Percentiles rank a stretch among this genome's conserved stretches.
These are phyloP conservation scores for Cephalotes varians DNA, from an alignment of 2,888 invertebrate genomes.

Conservation along the genomic window DNA sequence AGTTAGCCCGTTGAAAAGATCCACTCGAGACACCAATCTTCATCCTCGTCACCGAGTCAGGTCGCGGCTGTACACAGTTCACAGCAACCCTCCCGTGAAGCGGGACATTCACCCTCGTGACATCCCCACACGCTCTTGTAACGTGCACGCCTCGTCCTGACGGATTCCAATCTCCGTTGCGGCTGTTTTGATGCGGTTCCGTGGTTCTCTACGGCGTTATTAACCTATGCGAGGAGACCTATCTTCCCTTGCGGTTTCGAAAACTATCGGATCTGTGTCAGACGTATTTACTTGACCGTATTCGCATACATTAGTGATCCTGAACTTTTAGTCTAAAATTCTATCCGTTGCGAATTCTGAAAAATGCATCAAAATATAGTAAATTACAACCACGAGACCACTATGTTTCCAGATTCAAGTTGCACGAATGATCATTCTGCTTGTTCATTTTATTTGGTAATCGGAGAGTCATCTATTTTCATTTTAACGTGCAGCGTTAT, in stretches of 20 bases:
- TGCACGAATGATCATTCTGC: background rate
- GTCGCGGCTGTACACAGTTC: constrained; percentile 29
- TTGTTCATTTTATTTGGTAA: background rate
- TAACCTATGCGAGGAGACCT: constrained; percentile 49
- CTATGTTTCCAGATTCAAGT: background rate
- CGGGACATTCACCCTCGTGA: constrained; percentile 52
- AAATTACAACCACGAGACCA: background rate
- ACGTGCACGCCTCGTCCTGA: constrained; percentile 32
- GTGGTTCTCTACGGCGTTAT: constrained; percentile 65
- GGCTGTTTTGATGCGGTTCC: constrained; percentile 67
- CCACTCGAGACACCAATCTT: constrained; percentile 79
- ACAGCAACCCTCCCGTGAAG: constrained; percentile 58
- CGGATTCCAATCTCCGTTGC: constrained; percentile 66
- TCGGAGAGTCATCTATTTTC: background rate
- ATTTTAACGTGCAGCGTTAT: background rate
- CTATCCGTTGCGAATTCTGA: background rate
- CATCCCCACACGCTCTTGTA: constrained; percentile 5
- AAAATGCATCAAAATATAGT: background rate
- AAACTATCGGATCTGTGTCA: constrained; percentile 1
- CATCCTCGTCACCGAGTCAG: constrained; percentile 67
- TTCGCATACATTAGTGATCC: background rate
- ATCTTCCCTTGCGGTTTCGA: constrained; percentile 31
- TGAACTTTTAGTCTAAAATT: background rate
- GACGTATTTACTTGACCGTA: background rate
- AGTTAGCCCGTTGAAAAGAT: constrained; percentile 53